Percentiles rank a stretch among this genome's conserved stretches.
These are phyloP conservation scores for Eupristina koningsbergeri DNA, from an alignment of 1,140 invertebrate genomes.

Conservation along the genomic window DNA sequence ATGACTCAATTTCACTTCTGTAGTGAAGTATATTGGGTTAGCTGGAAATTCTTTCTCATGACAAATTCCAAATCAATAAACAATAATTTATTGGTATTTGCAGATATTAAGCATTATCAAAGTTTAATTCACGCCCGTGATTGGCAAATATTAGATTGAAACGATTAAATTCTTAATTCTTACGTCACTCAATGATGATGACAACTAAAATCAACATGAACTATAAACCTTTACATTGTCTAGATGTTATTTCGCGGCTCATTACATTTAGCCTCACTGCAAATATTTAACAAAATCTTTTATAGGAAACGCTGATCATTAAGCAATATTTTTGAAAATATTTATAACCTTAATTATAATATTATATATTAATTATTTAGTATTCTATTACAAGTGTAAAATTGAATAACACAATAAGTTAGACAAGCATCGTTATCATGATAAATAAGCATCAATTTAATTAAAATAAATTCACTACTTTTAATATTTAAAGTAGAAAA, in stretches of 20 bases:
- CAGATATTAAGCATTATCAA: slow-evolving; percentile 10
- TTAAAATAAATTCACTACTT: too few species aligned
- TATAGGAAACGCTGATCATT: slow-evolving; percentile 50
- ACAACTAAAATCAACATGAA: slow-evolving; percentile 28
- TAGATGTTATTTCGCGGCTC: slow-evolving; percentile 19
- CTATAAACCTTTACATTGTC: slow-evolving; percentile 26
- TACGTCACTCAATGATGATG: slow-evolving; percentile 33
- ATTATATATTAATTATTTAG: neutral
- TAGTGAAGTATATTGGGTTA: neutral
- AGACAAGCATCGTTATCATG: neutral
- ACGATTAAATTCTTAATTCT: slow-evolving; percentile 39
- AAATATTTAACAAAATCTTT: slow-evolving; percentile 41
- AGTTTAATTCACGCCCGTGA: slow-evolving; percentile 5
- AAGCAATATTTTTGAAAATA: slow-evolving; percentile 49
- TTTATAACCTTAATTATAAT: neutral
- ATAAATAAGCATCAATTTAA: neutral
- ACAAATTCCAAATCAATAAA: slow-evolving; percentile 24
- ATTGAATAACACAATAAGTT: neutral
- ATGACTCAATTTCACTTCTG: neutral
- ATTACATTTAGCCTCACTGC: slow-evolving; percentile 17
- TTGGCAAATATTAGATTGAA: slow-evolving; percentile 39
- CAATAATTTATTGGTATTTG: slow-evolving; percentile 13
- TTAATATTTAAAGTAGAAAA: too few species aligned
- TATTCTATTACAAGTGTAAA: too few species aligned
- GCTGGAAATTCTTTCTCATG: neutral